phyloP scores from a whole-genome alignment of 2,113 vertebrate species.

The Archilochus colubris region DNA sequence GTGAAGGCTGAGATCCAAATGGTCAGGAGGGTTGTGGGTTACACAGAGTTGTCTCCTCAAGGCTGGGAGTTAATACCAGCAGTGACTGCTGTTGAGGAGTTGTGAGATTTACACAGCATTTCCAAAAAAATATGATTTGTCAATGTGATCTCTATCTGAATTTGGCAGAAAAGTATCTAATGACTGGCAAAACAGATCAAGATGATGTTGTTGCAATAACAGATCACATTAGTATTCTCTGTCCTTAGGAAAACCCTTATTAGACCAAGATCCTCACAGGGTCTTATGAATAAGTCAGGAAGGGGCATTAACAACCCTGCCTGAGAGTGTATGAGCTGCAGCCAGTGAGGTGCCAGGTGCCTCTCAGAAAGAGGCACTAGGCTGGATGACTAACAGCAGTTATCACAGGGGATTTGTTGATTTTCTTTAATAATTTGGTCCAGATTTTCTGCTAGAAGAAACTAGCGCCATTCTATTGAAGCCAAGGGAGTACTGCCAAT shows the following conservation, averaged over 20 bases:
- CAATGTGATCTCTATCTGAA: constrained; percentile 15
- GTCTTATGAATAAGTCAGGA: constrained; percentile 58
- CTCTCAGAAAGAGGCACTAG: neutral
- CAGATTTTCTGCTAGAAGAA: neutral
- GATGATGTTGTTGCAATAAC: constrained; percentile 57
- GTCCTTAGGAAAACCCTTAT: constrained; percentile 49
- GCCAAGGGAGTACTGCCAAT: neutral
- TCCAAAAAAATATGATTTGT: constrained; percentile 1
- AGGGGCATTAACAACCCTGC: constrained; percentile 4
- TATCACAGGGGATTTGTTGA: neutral
- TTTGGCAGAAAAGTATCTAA: constrained; percentile 25
- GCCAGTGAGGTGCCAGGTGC: constrained; percentile 26
- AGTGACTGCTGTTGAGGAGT: neutral
- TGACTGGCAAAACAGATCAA: constrained; percentile 55
- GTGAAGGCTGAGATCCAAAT: neutral
- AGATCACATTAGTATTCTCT: constrained; percentile 47
- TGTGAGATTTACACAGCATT: neutral
- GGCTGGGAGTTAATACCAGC: neutral
- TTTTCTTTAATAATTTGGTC: neutral
- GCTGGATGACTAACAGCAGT: constrained; percentile 15
- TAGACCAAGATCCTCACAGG: constrained; percentile 32
- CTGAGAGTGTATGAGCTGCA: neutral
- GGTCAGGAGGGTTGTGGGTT: neutral
- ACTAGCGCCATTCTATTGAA: neutral
- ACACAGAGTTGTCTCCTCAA: neutral